phyloP scores from a whole-genome alignment of 2,797 vertebrate species.

The Rhincodon typus region DNA sequence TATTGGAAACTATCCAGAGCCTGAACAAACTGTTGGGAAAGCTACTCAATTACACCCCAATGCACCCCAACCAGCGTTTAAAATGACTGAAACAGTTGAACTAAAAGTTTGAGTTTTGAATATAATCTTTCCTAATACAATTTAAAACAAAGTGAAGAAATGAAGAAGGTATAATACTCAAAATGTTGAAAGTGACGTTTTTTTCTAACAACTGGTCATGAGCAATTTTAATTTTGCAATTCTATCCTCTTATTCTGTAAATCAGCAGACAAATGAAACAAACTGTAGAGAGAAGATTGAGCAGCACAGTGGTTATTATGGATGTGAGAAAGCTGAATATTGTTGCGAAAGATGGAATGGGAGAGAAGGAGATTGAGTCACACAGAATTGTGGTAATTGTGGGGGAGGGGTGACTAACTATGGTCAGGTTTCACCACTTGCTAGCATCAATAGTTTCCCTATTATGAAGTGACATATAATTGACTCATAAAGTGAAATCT shows the following conservation, averaged over 20 bases:
- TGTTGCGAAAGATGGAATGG: not conserved
- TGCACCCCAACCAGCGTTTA: not conserved
- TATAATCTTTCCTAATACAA: not conserved
- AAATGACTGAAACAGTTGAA: not conserved
- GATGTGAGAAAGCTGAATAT: not conserved
- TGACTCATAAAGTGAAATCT: not conserved
- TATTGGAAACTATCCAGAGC: not conserved
- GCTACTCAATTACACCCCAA: not conserved
- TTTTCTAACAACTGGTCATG: not conserved
- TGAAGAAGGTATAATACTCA: not conserved
- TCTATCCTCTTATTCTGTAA: not conserved
- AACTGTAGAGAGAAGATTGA: not conserved
- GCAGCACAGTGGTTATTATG: too few relatives aligned
- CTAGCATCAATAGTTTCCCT: not conserved
- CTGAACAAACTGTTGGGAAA: not conserved
- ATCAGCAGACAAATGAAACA: not conserved
- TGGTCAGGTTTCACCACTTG: not conserved
- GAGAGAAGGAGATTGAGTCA: not conserved
- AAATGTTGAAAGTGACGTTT: not conserved
- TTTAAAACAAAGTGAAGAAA: not conserved
- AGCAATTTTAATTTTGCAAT: not conserved
- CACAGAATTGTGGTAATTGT: not conserved
- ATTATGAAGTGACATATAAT: not conserved
- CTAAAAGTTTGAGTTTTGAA: not conserved
- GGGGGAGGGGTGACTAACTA: not conserved